Base-by-base conservation (phyloP, 2,113 vertebrate genomes). In the Ictalurus furcatus region DNA sequence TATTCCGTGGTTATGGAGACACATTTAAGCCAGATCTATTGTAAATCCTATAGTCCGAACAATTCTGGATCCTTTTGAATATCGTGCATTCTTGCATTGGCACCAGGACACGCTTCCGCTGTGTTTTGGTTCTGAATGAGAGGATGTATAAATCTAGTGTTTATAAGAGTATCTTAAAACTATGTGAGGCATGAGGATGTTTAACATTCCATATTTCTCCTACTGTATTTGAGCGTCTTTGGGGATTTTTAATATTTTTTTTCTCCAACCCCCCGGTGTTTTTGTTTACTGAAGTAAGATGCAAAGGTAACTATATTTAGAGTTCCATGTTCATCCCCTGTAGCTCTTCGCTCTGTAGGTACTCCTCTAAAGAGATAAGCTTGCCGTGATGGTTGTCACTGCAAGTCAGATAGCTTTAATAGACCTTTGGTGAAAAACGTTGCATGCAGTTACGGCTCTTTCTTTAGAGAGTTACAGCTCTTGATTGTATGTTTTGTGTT, bases 151-250 rank as follows among this genome's bases (percentile, higher is more conserved):
- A 92, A 93, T 92, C 88, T 92, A 34, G 61, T 25, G 88, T 84
- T 78, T 78, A 78, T 89, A 67, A 87, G 73, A 65, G 92, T 79
- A 91, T 12, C 54, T 92, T 90, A 81, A 37, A 76, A 84, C n/a
- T 88, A 85, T 92, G 90, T 94, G 92, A 95, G 91, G 94, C 95
- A 95, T 95, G 94, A 93, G 92, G 65, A 85, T 94, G 92, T 94
- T 90, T 82, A 93, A 87, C 87, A 89, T 93, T 85, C 92, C 40
- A 59, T 94, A 89, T 94, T 92, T 92, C 85, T 89, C 71, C 92
- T 89, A 90, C 88, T 91, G 56, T 92, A 90, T 88, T 92, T 90
- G 92, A 91, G 93, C 90, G 3, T 58, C 56, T 90, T 88, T 69
- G 54, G 34, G 48, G 48, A 4, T 44, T 44, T 44, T 44, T 44